These are phyloP conservation scores for Pegoplata infirma DNA, from an alignment of 2,888 invertebrate genomes.

Conservation along the genomic window DNA sequence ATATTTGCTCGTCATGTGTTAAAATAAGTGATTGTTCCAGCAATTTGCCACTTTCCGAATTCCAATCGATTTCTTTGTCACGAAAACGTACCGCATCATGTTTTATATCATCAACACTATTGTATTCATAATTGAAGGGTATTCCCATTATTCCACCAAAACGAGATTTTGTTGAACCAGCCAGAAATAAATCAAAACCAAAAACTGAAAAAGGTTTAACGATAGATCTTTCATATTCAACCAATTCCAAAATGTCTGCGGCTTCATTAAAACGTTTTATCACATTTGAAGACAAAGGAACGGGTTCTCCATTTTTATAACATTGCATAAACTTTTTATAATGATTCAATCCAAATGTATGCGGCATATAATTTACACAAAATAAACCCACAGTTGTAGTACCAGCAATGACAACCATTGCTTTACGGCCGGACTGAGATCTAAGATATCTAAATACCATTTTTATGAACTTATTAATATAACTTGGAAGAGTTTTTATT, in stretches of 20 bases:
- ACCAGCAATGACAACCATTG: not conserved
- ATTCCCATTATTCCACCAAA: slow-evolving; percentile 86
- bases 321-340: slow-evolving; percentile 83
- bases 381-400: not conserved
- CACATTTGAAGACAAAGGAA: slow-evolving; percentile 80
- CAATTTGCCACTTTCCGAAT: slow-evolving; percentile 81
- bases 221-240: slow-evolving; percentile 78
- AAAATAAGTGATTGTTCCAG: slow-evolving; percentile 84
- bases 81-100: slow-evolving; percentile 81
- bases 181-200: slow-evolving; percentile 86
- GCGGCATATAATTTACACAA: slow-evolving; percentile 79
- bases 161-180: slow-evolving; percentile 80
- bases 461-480: too few species aligned
- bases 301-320: slow-evolving; percentile 83
- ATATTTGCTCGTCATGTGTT: slow-evolving; percentile 88
- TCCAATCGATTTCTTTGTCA: slow-evolving; percentile 83
- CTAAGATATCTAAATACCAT: not conserved
- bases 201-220: slow-evolving; percentile 84
- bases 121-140: slow-evolving; percentile 85
- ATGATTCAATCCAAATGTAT: slow-evolving; percentile 82
- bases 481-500: too few species aligned
- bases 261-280: slow-evolving; percentile 80
- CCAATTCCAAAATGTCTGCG: slow-evolving; percentile 81
- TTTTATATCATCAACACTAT: slow-evolving; percentile 80
- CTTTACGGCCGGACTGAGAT: not conserved